phyloP scores from a whole-genome alignment of 2,888 invertebrate species.

The Thereva nobilitata region DNA sequence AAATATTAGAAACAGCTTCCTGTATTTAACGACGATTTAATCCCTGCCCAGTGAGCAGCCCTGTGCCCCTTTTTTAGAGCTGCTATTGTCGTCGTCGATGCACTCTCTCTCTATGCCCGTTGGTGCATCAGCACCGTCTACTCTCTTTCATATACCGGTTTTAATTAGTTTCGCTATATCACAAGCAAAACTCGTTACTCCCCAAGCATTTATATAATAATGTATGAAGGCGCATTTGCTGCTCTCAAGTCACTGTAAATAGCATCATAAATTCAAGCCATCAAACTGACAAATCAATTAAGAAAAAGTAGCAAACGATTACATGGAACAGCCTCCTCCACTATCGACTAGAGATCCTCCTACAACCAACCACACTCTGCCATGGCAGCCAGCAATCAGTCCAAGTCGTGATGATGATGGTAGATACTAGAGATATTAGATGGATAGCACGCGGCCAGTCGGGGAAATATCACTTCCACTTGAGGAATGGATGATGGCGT shows the following conservation, averaged over 20 bases:
- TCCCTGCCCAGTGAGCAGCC: conserved; percentile 24
- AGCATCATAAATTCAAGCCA: conserved; percentile 21
- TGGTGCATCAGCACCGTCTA: no score
- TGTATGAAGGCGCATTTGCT: no score
- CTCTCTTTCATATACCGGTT: no score
- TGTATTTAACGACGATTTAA: conserved; percentile 22
- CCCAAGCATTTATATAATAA: no score
- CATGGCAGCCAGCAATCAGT: conserved; percentile 15
- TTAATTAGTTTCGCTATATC: conserved; percentile 8
- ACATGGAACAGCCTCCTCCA: not conserved
- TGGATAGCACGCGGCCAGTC: conserved; percentile 27
- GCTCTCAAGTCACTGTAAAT: conserved; percentile 14
- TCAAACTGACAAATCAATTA: conserved; percentile 34
- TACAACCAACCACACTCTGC: conserved; percentile 21
- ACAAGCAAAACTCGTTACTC: conserved; percentile 12
- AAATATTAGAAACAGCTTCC: conserved; percentile 30
- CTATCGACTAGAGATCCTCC: conserved; percentile 7
- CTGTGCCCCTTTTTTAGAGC: not conserved
- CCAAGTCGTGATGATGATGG: conserved; percentile 7
- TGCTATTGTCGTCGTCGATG: no score
- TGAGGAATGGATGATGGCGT: not conserved
- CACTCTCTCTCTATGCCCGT: no score
- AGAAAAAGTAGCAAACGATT: conserved; percentile 29
- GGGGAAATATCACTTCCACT: not conserved
- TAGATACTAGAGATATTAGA: not conserved